phyloP scores from a whole-genome alignment of 2,113 vertebrate genomes.

The Rana temporaria region DNA sequence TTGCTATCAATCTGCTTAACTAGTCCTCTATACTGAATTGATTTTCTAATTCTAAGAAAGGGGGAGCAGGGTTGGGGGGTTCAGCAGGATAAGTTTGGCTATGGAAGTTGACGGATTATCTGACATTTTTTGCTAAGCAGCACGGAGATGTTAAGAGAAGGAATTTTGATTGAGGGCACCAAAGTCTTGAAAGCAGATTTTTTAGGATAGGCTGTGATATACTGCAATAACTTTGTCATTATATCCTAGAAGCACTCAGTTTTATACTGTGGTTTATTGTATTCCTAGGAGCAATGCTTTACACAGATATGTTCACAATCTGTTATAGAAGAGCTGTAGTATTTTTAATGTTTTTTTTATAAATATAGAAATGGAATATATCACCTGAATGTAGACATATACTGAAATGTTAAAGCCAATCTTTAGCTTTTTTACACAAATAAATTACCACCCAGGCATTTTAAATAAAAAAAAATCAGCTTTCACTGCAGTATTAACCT shows the following conservation, averaged over 20 bases:
- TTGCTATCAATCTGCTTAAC: conserved; percentile 53
- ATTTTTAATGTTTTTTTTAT: too few species aligned
- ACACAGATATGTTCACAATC: neutral
- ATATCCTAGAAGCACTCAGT: neutral
- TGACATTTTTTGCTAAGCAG: neutral
- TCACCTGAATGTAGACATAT: too few species aligned
- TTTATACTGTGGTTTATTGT: neutral
- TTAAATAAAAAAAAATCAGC: too few species aligned
- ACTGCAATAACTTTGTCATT: conserved; percentile 26
- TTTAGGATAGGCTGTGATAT: conserved; percentile 1
- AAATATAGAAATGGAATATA: too few species aligned
- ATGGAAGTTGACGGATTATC: neutral
- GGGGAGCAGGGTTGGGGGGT: neutral
- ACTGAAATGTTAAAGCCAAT: too few species aligned
- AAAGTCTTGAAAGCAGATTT: neutral
- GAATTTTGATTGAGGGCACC: neutral
- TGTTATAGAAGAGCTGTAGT: neutral
- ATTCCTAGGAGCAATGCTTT: neutral
- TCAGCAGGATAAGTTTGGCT: neutral
- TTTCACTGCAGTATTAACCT: too few species aligned
- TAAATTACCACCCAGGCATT: too few species aligned
- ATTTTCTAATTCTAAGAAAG: conserved; percentile 23
- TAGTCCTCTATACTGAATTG: conserved; percentile 21
- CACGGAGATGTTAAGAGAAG: neutral
- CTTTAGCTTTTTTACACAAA: too few species aligned